Evolutionary conservation across 2,888 invertebrate species (phyloP), one percentile per base, ranked within the genome.

Genomic region (Lithodes maja): DNA sequence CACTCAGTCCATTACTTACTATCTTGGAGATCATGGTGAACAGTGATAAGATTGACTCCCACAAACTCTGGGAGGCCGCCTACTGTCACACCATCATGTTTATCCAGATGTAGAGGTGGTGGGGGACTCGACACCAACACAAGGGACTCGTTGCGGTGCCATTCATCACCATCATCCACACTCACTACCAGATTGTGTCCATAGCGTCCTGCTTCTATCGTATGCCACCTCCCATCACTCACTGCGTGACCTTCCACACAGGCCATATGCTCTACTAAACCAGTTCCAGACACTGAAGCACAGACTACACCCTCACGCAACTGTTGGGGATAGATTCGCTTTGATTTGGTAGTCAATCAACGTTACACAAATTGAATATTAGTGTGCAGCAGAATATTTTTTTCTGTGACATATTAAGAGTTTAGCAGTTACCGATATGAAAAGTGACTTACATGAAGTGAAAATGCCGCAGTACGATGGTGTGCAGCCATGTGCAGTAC

Each of bases 181-280:
- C 81, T 77, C 50, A 91, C 69, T 33, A 90, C n/a, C 74, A 91
- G 79, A 50, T 87, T 83, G 89, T 89, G 87, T n/a, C 90, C 90
- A 71, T 87, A 84, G 3, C 90, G 83, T 54, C 71, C 82, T 2
- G 87, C 91, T 12, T 69, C 69, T 7, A 89, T 33, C 2, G 90
- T 89, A 15, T 91, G 91, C 91, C 91, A 91, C 12, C 53, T 49
- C 7, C 91, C 91, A 55, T 91, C 90, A n/a, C 83, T 82, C 54
- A 90, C 79, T 2, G 84, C 55, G 52, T 82, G 80, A n/a, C 83
- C 55, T 55, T 85, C 83, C 54, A 89, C 77, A 17, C 89, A 89
- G 17, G 49, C 85, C 15, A 3, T 74, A 71, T 74, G 61, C n/a
- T 75, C 2, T 50, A 17, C 75, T 74, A 74, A 71, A 15, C 80